Evolutionary conservation across 1,140 invertebrate species (phyloP).

Genomic region (Bombus huntii): DNA sequence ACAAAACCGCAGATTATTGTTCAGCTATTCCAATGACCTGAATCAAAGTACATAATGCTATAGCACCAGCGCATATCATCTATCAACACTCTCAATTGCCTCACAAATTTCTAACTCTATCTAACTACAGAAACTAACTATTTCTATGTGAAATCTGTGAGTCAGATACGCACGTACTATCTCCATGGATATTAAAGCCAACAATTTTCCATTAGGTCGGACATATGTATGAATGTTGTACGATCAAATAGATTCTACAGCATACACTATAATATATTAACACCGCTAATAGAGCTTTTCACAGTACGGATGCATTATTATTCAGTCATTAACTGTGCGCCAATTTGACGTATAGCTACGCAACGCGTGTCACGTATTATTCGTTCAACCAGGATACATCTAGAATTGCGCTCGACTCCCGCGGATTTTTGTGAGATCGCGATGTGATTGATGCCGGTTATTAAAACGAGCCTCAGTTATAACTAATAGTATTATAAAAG

Average conservation of each 20-base stretch:
- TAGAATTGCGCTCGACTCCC: conserved; percentile 8
- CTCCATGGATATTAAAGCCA: conserved; percentile 13
- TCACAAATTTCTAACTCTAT: background rate
- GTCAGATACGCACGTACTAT: background rate
- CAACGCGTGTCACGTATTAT: conserved; percentile 51
- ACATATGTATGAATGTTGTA: conserved; percentile 28
- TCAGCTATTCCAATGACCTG: background rate
- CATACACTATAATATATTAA: conserved; percentile 61
- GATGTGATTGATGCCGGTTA: conserved; percentile 6
- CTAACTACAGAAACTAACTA: conserved; percentile 4
- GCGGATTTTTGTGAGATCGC: conserved; percentile 2
- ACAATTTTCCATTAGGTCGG: conserved; percentile 43
- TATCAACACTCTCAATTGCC: background rate
- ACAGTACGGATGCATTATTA: conserved; percentile 58
- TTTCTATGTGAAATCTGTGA: conserved; percentile 18
- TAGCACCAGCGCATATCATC: background rate
- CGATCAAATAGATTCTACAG: conserved; percentile 46
- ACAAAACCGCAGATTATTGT: background rate
- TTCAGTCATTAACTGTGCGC: conserved; percentile 61
- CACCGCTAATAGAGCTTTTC: conserved; percentile 68
- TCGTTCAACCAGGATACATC: conserved; percentile 1
- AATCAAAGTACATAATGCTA: background rate
- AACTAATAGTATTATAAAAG: background rate
- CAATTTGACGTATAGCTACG: conserved; percentile 60
- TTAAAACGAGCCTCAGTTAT: conserved; percentile 21